Base-by-base conservation (phyloP, 2,888 invertebrate species). In the Torymus tubicola region DNA sequence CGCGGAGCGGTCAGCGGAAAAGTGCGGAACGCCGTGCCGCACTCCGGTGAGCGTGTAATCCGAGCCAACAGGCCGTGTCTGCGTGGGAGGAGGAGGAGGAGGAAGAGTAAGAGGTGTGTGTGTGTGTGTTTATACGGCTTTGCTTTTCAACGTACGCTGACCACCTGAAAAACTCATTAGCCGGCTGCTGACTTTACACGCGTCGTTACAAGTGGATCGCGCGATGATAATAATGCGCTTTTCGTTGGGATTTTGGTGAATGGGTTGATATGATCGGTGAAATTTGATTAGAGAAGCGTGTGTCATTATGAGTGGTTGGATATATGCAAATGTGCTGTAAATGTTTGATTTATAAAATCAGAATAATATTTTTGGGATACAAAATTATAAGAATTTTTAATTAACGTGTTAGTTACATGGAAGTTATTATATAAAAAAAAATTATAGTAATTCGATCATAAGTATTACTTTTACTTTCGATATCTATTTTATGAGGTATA, bases 41-140 rank as follows among this genome's bases (percentile, higher is more conserved):
- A 18, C 14, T 90, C 86, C 87, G 84, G 87, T 86, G 84, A 90
- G 90, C 90, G 86, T 90, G 90, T 90, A 90, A 90, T 90, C 87
- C 86, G 89, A 89, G 83, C 83, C 89, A 90, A 89, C 90, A 86
- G 86, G 86, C 89, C 88, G 88, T 89, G 86, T 88, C 89, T 86
- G 84, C 82, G 68, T 61, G 71, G 58, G 68, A 58, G 77, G 24
- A 83, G 84, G 42, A 42, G 58, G 68, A 58, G 77, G 24, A 83
- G 84, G 42, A 42, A 8, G 42, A 90, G 89, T 89, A 86, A 86
- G 86, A 89, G 88, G 88, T 89, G 86, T 88, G 89, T 86, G 84
- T 82, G 68, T 61, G 71, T 82, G 68, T 61, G 71, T 52, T 65
- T 55, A 75, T 50, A 83, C 84, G 84, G 78, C 82, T 82, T 80